Evolutionary conservation across 2,797 vertebrate species (phyloP), one percentile per base, ranked within the genome.

Genomic region (Capromys pilorides): DNA sequence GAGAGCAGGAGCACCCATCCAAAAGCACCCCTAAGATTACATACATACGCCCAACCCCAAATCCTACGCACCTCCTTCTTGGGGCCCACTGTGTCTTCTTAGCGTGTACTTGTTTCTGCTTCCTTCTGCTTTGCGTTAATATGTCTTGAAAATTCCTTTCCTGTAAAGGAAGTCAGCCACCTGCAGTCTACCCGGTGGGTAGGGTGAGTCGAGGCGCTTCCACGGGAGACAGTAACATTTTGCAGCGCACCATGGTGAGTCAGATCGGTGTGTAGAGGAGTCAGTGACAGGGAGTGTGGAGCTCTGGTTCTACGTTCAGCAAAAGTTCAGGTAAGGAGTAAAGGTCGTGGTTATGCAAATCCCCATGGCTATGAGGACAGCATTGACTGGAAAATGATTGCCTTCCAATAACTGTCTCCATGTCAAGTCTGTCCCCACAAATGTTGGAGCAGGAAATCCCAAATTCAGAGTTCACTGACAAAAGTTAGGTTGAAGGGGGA

Each of bases 381-480:
- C 10, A 33, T 73, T 61, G 18, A 11, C 54, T 7, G 33, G 62
- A 54, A 80, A 91, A 93, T 24, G n/a, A 80, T 86, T 64, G 71
- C 5, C n/a, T n/a, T n/a, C n/a, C n/a, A 51, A 87, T 62, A 73
- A 69, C 49, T 8, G 18, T 19, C 28, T 92, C 67, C n/a, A 2
- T 33, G 62, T 59, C 69, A 77, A 88, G 45, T 69, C 82, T 77
- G 0, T 18, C 84, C 61, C 69, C 71, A 51, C 83, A 69, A 77
- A 81, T 4, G 16, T 45, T 54, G 21, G 41, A 16, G n/a, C 86
- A 81, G 49, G 9, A 88, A 41, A 6, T 54, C 51, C 79, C 3
- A 93, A 88, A 91, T 39, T 54, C 80, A 90, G 51, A 86, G 49
- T 86, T 93, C 14, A 71, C 22, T n/a, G 5, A 39, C 86, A 73